Base-by-base conservation (phyloP, 2,113 vertebrate species). In the Parus major region DNA sequence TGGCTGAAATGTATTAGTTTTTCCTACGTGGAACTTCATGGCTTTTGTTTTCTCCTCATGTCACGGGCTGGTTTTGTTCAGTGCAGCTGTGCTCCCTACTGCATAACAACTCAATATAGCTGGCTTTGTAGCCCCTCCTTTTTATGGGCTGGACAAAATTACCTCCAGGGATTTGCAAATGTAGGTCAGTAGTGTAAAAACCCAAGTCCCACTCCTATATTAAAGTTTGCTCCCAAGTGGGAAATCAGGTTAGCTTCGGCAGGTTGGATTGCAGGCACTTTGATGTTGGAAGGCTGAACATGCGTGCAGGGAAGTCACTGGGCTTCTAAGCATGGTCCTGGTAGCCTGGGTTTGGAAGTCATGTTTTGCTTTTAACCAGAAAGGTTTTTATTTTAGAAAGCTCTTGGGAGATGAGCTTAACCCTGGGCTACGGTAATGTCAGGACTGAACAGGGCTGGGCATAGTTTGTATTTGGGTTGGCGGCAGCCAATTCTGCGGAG, bases 151-250 rank as follows among this genome's bases (percentile, higher is more conserved):
- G 61, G 68, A 52, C 65, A 60, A 90, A 91, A 63, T 77, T 84
- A 36, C 77, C 92, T 75, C 59, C 28, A 49, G 69, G 41, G 81
- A 88, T 94, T 93, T 73, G 65, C 70, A 95, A 88, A 95, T 94
- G 72, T 91, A 92, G 93, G 73, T 93, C 89, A 95, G 47, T 94
- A 92, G 82, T 85, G 80, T 95, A 90, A 96, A 95, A 96, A 52
- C 57, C 49, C 52, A 76, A 95, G 24, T 80, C 42, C 22, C 20
- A 6, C 50, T 93, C 73, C 35, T 72, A 2, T 61, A 59, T 93
- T 79, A 24, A 79, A 88, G 22, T 55, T 89, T 78, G 36, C 24
- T 93, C 35, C 53, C 33, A 13, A 95, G 53, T 18, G 47, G 59
- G 85, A 82, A 47, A 49, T 90, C 10, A 2, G 20, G 57, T 91